phyloP scores from a whole-genome alignment of 2,888 invertebrate species.

The Ecliptopera silaceata region DNA sequence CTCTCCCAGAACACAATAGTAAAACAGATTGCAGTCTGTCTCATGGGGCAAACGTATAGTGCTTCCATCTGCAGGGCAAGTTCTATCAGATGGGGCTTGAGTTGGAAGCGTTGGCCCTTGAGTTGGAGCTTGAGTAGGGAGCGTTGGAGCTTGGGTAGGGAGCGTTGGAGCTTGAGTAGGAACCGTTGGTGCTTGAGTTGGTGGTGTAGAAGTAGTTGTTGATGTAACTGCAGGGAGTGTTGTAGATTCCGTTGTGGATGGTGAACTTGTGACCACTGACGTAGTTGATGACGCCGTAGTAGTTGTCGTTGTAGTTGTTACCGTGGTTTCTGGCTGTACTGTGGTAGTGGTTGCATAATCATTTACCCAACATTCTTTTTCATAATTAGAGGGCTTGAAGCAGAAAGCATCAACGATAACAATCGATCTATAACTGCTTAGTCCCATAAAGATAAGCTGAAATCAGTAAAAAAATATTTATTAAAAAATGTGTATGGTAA shows the following conservation, averaged over 20 bases:
- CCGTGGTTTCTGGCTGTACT: not conserved
- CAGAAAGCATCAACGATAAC: conserved; percentile 15
- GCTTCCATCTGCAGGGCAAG: conserved; percentile 65
- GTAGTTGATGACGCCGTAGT: not conserved
- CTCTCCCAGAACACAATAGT: conserved; percentile 64
- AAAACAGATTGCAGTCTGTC: conserved; percentile 59
- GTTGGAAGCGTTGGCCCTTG: not conserved
- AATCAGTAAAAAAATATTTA: no score
- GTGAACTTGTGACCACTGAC: not conserved
- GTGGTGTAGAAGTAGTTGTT: not conserved
- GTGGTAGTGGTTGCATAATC: not conserved
- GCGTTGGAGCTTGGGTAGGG: no score
- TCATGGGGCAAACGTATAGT: conserved; percentile 65
- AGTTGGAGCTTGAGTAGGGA: no score
- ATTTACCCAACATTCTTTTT: conserved; percentile 4
- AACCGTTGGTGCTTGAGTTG: no score
- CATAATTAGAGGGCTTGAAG: conserved; percentile 6
- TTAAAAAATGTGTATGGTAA: not conserved
- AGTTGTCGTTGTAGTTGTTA: no score
- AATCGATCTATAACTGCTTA: not conserved
- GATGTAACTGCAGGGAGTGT: not conserved
- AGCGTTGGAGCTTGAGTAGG: no score
- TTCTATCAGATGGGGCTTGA: conserved; percentile 36
- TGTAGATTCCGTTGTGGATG: not conserved
- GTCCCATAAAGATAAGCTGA: conserved; percentile 7